A percentile compares a stretch with the other conserved stretches of the same genome.
These are phyloP conservation scores for Danaus chrysippus DNA, from an alignment of 2,888 invertebrate genomes.

Conservation along the genomic window DNA sequence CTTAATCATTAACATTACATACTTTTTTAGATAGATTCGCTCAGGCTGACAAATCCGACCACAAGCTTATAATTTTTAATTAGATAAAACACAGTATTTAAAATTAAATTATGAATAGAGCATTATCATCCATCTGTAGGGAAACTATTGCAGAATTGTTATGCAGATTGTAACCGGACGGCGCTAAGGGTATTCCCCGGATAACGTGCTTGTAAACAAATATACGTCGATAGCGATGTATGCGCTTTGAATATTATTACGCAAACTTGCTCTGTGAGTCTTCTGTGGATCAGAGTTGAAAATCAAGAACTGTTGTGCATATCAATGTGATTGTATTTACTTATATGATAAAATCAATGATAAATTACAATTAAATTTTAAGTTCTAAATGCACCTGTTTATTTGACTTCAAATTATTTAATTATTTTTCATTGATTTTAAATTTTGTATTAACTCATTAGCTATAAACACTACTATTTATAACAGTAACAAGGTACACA, in stretches of 20 bases:
- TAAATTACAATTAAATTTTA: not conserved
- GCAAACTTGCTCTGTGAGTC: constrained; percentile 7
- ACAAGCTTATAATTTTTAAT: too few species aligned
- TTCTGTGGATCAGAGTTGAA: constrained; percentile 4
- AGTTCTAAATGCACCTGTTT: too few species aligned
- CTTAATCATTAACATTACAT: too few species aligned
- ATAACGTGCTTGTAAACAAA: constrained; percentile 63
- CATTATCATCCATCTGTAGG: constrained; percentile 73
- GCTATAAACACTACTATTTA: too few species aligned
- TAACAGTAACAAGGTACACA: too few species aligned
- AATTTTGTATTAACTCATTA: too few species aligned
- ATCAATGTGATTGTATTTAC: not conserved
- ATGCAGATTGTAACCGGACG: constrained; percentile 76
- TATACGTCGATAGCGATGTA: constrained; percentile 25
- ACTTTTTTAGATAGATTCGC: too few species aligned
- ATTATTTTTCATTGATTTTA: too few species aligned
- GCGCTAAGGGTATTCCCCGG: constrained; percentile 47
- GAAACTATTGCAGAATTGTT: constrained; percentile 66
- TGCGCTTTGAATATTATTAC: constrained; percentile 18
- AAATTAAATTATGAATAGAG: constrained; percentile 69
- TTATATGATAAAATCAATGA: not conserved
- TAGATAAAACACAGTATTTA: too few species aligned
- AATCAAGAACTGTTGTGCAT: constrained; percentile 1
- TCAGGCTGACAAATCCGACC: too few species aligned
- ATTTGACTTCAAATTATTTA: too few species aligned